phyloP scores from a whole-genome alignment of 23 tunicate genomes.

The Ascidia mentula region DNA sequence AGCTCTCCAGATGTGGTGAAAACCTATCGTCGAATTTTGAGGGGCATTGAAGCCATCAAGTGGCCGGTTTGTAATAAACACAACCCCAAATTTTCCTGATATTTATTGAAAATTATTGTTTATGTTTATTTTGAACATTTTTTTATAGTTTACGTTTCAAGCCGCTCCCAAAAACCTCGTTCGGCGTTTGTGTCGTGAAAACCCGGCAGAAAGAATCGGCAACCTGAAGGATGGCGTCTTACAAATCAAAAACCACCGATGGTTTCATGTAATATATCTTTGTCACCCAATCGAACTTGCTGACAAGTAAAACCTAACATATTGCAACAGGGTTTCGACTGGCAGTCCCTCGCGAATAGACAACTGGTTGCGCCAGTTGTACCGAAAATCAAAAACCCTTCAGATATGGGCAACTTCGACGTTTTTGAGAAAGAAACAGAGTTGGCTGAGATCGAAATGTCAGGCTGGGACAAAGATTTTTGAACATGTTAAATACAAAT shows the following conservation, averaged over 20 bases:
- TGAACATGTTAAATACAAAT: too few relatives aligned
- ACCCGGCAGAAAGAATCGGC: slow-evolving; percentile 75
- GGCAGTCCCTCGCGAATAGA: slow-evolving; percentile 50
- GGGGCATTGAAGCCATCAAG: slow-evolving; percentile 71
- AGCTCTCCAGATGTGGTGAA: slow-evolving; percentile 53
- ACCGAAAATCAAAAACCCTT: slow-evolving; percentile 46
- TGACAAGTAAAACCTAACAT: neutral
- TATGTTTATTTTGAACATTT: neutral
- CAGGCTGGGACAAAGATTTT: slow-evolving; percentile 97
- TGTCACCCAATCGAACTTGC: neutral
- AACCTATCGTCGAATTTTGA: slow-evolving; percentile 44
- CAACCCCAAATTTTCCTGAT: too few relatives aligned
- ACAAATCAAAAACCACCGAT: slow-evolving; percentile 73
- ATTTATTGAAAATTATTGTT: neutral
- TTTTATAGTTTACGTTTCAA: slow-evolving; percentile 23
- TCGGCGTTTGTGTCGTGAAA: slow-evolving; percentile 54
- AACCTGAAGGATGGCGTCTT: slow-evolving; percentile 54
- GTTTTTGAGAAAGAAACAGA: slow-evolving; percentile 49
- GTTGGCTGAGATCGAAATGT: slow-evolving; percentile 66
- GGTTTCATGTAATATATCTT: slow-evolving; percentile 58
- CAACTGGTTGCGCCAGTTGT: slow-evolving; percentile 38
- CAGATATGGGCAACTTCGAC: slow-evolving; percentile 74
- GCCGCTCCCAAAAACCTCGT: slow-evolving; percentile 48
- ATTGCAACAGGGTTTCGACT: slow-evolving; percentile 85
- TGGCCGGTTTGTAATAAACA: slow-evolving; percentile 70